phyloP scores from a whole-genome alignment of 2,113 vertebrate species.

The Vimba vimba region DNA sequence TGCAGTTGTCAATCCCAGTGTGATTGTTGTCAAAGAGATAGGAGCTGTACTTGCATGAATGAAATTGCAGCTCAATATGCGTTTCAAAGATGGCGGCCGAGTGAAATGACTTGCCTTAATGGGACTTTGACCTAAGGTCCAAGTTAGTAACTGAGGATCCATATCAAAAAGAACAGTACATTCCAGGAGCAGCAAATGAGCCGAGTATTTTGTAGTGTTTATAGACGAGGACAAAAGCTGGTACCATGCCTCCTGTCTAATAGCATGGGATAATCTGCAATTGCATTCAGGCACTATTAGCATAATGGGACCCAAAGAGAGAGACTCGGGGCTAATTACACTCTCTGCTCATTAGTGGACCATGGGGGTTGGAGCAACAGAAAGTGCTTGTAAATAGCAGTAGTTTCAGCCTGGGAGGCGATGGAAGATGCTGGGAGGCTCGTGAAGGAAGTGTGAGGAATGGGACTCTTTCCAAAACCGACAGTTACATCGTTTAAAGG shows the following conservation, averaged over 20 bases:
- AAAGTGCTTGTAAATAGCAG: constrained; percentile 28
- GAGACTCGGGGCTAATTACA: constrained; percentile 61
- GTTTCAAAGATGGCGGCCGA: too few relatives aligned
- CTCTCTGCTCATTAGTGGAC: constrained; percentile 43
- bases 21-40: too few relatives aligned
- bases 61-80: too few relatives aligned
- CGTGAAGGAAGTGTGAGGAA: constrained; percentile 1
- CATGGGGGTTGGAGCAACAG: constrained; percentile 23
- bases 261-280: constrained; percentile 22
- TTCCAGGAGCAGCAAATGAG: not conserved
- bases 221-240: not conserved
- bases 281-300: constrained; percentile 51
- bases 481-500: not conserved
- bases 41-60: too few relatives aligned
- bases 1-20: too few relatives aligned
- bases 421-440: not conserved
- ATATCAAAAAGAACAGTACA: not conserved
- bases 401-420: constrained; percentile 1
- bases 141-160: not conserved
- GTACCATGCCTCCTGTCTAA: constrained; percentile 9
- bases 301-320: constrained; percentile 57
- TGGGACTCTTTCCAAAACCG: constrained; percentile 14
- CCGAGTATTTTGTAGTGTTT: not conserved
- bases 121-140: not conserved
- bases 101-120: too few relatives aligned